These are phyloP conservation scores for Heterodera carotae DNA, from an alignment of 1,140 invertebrate species.

Conservation along the genomic window DNA sequence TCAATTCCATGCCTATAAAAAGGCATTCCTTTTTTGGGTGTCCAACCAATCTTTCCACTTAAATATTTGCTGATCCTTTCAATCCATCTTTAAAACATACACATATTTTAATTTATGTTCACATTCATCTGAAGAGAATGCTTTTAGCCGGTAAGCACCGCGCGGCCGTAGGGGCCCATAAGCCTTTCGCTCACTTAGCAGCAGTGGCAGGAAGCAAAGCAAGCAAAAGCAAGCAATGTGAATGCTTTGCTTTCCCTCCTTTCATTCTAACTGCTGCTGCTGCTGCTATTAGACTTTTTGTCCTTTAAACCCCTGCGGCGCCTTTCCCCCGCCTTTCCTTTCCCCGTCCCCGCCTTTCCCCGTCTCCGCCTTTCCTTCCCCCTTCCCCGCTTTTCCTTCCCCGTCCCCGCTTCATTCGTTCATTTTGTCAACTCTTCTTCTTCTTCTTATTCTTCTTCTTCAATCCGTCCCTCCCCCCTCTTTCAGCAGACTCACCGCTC, in stretches of 20 bases:
- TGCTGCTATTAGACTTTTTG: not conserved
- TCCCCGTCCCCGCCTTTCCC: not conserved
- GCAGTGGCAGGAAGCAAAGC: too few relatives aligned
- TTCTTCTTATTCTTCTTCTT: not conserved
- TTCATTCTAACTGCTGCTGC: too few relatives aligned
- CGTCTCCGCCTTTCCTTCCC: not conserved
- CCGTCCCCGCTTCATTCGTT: not conserved
- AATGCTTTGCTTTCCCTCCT: too few relatives aligned
- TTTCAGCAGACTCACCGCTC: slow-evolving; percentile 13
- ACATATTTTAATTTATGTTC: too few relatives aligned
- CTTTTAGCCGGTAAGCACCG: slow-evolving; percentile 8
- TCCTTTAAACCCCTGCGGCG: not conserved
- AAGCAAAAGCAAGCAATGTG: too few relatives aligned
- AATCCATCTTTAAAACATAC: too few relatives aligned
- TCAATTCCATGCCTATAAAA: slow-evolving; percentile 4
- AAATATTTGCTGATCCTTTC: not conserved
- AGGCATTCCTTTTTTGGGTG: not conserved
- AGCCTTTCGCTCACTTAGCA: too few relatives aligned
- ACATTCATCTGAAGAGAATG: not conserved
- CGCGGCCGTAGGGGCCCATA: not conserved
- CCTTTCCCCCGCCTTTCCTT: not conserved
- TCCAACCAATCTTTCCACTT: not conserved
- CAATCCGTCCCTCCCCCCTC: not conserved
- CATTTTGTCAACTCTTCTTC: not conserved
- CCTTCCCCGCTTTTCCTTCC: not conserved